Evolutionary conservation across 2,113 vertebrate genomes (phyloP).

Genomic region (Thalassoma bifasciatum): DNA sequence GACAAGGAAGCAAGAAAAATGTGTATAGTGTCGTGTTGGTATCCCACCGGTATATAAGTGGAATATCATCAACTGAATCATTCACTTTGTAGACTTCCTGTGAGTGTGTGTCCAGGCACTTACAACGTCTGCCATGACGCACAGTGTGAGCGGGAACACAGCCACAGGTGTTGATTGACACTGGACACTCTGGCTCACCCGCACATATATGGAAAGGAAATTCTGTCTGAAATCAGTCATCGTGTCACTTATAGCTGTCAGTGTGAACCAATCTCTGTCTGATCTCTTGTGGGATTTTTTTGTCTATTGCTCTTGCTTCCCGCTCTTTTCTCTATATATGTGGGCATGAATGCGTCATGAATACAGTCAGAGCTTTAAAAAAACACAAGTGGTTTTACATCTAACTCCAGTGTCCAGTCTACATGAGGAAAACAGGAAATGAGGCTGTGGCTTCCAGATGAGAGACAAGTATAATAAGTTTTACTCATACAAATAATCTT

Average conservation of each 20-base stretch:
- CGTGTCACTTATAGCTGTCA: slow-evolving; percentile 66
- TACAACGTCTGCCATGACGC: slow-evolving; percentile 16
- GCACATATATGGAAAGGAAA: no score
- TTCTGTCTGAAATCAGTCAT: slow-evolving; percentile 70
- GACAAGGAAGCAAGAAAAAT: no score
- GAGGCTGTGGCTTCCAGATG: neutral
- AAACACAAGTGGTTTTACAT: neutral
- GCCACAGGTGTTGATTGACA: slow-evolving; percentile 57
- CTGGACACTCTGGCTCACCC: slow-evolving; percentile 7
- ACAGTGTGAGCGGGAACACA: slow-evolving; percentile 34
- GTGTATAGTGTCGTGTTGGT: no score
- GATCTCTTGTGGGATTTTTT: slow-evolving; percentile 27
- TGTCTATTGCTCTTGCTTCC: slow-evolving; percentile 28
- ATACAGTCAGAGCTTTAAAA: neutral
- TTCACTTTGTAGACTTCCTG: no score
- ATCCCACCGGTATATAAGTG: no score
- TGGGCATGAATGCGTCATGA: slow-evolving; percentile 3
- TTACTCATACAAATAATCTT: no score
- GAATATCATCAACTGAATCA: no score
- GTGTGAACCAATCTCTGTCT: slow-evolving; percentile 30
- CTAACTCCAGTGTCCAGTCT: no score
- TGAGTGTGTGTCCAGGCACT: neutral
- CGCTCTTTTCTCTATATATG: slow-evolving; percentile 9
- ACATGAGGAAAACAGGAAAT: no score
- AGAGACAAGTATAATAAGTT: neutral